Percentiles rank a stretch among this genome's conserved stretches.
Conservation (phyloP, 2,888 invertebrate species). For the Syrista parreyssii region DNA sequence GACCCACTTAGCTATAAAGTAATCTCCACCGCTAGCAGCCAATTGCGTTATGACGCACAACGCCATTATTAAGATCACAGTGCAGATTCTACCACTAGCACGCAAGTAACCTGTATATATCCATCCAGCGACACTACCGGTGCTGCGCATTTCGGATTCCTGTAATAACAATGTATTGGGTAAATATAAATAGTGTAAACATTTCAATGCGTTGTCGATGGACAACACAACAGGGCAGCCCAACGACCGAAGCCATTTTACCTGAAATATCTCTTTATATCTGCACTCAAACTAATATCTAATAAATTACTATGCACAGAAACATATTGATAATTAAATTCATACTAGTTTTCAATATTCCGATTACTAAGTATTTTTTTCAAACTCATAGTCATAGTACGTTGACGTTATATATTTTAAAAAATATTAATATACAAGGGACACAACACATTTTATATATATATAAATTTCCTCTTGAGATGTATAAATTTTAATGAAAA, state of each 20-base stretch:
- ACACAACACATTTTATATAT: too few relatives aligned
- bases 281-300: neutral
- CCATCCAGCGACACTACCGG: conserved; percentile 73
- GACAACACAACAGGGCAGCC: too few relatives aligned
- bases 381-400: too few relatives aligned
- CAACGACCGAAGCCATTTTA: neutral
- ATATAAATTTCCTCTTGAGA: too few relatives aligned
- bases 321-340: neutral
- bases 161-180: conserved; percentile 26
- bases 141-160: conserved; percentile 55
- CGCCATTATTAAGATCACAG: conserved; percentile 71
- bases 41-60: conserved; percentile 77
- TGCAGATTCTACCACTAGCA: conserved; percentile 76
- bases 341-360: neutral
- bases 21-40: conserved; percentile 80
- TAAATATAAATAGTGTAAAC: too few relatives aligned
- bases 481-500: too few relatives aligned
- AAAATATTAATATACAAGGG: too few relatives aligned
- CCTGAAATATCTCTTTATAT: neutral
- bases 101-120: conserved; percentile 78
- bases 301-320: neutral
- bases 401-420: too few relatives aligned
- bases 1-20: conserved; percentile 81
- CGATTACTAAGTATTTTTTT: too few relatives aligned
- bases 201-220: too few relatives aligned